Base-by-base conservation (phyloP, 2,888 invertebrate species). In the Cataglyphis livida region DNA sequence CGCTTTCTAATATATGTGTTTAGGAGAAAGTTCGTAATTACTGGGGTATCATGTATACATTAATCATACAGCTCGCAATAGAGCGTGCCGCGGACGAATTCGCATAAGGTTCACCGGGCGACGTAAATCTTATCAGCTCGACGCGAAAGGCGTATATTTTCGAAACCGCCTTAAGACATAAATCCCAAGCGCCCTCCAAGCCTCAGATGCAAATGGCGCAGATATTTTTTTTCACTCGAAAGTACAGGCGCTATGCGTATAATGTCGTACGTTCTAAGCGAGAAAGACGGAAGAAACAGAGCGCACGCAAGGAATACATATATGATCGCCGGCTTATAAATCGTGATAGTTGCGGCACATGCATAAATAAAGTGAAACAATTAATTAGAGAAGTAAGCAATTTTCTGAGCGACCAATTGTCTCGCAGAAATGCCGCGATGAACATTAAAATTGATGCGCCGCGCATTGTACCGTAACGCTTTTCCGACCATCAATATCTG, bases 361-460 rank as follows among this genome's bases (percentile, higher is more conserved):
- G 21, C 25, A 64, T n/a, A 18, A n/a, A 74, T 51, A 6, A 21
- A 70, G 70, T 70, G 44, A 78, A 57, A 59, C 32, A 59, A 78
- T 78, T 70, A 78, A 78, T 78, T 70, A 70, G 78, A 78, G 70
- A 78, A 78, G 70, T 41, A 68, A 70, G 78, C 57, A 32, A 54
- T n/a, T 68, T 68, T 68, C 68, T 25, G n/a, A 7, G 54, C 41
- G 35, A n/a, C 21, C 73, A 21, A 41, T 57, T 51, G 41, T 41
- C 44, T 41, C 41, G 41, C 70, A 41, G 44, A 35, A 66, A 75
- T 51, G 51, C 51, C 65, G 38, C 65, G 38, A 51, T 51, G 65
- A n/a, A n/a, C 21, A 66, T 59, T 32, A 32, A 68, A 32, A 57
- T 68, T 54, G 38, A 54, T 35, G 35, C 38, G 51, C 65, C 12